phyloP scores from a whole-genome alignment of 2,797 vertebrate genomes.

The Rhodeus uyekii region DNA sequence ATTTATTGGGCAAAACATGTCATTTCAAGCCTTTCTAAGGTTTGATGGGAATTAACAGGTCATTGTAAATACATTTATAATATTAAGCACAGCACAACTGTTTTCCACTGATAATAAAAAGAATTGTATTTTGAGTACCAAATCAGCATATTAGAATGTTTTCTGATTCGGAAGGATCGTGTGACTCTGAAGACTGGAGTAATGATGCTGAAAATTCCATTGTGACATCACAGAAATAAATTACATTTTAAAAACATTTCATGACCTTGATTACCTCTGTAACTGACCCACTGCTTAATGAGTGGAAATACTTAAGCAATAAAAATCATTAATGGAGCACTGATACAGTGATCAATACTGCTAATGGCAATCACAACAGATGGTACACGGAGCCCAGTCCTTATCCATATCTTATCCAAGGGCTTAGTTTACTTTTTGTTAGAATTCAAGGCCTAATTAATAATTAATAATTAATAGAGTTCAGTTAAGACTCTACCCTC shows the following conservation, averaged over 20 bases:
- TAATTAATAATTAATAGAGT: not conserved
- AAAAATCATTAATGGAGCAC: slow-evolving; percentile 22
- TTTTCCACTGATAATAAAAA: too few species aligned
- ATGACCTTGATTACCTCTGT: not conserved
- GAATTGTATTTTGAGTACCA: too few species aligned
- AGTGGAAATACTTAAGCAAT: slow-evolving; percentile 21
- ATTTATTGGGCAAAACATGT: not conserved
- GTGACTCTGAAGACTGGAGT: not conserved
- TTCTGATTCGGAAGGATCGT: not conserved
- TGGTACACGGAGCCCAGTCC: not conserved
- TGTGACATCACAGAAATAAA: not conserved
- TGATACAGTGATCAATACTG: slow-evolving; percentile 28
- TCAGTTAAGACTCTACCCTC: not conserved
- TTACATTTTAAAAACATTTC: not conserved
- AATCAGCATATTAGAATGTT: not conserved
- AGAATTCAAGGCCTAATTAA: not conserved
- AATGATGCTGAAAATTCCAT: not conserved
- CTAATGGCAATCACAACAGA: slow-evolving; percentile 18
- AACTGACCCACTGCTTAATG: not conserved
- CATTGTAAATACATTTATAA: too few species aligned
- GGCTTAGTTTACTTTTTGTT: not conserved
- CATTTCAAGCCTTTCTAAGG: not conserved
- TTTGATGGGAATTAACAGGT: not conserved
- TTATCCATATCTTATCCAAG: not conserved
- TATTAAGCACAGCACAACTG: too few species aligned